Evolutionary conservation across 1,140 invertebrate genomes (phyloP).

Genomic region (Melanaphis sacchari): DNA sequence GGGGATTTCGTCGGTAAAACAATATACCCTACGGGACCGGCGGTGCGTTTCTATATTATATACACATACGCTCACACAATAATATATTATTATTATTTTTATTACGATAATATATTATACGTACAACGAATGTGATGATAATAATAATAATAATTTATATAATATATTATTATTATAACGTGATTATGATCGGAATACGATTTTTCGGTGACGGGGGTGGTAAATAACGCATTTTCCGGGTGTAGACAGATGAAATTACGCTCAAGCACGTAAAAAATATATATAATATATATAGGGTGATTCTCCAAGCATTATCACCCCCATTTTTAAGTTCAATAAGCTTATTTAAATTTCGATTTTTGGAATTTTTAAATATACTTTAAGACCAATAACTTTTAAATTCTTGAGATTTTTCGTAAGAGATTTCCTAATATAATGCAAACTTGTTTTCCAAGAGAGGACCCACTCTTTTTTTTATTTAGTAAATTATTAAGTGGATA

Average conservation of each 20-base stretch:
- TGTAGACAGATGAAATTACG: neutral
- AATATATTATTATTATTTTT: constrained; percentile 25
- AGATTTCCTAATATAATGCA: too few species aligned
- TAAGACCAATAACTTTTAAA: too few species aligned
- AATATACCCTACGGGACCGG: neutral
- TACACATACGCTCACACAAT: too few species aligned
- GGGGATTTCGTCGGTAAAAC: neutral
- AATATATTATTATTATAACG: neutral
- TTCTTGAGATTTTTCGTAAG: neutral
- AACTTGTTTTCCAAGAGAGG: too few species aligned
- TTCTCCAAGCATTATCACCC: too few species aligned
- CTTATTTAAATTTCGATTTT: too few species aligned
- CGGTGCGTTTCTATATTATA: neutral
- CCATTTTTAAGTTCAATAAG: too few species aligned
- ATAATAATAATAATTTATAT: neutral
- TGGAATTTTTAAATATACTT: too few species aligned
- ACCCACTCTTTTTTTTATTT: too few species aligned
- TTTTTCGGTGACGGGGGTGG: neutral
- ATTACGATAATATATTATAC: neutral
- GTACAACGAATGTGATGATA: neutral
- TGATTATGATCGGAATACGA: constrained; percentile 8
- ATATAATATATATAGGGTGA: neutral
- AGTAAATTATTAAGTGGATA: too few species aligned
- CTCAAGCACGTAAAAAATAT: too few species aligned
- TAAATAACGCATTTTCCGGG: neutral